Conservation (phyloP, 1,140 invertebrate species). For the Drosophila melanogaster region Release_6_plus_ISO1_MT NT_037436.4:19212001-19212500, state of each 20-base stretch:
- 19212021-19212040: too few relatives aligned
- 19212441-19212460: constrained; percentile 42
- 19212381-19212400: constrained; percentile 42
- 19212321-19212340: constrained; percentile 52
- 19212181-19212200: too few relatives aligned
- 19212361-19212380: constrained; percentile 48
- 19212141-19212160: too few relatives aligned
- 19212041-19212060: too few relatives aligned
- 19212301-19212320: constrained; percentile 33
- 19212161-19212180: too few relatives aligned
- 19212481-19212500: constrained; percentile 55
- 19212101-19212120: too few relatives aligned
- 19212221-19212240: not conserved
- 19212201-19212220: not conserved
- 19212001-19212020: not conserved
- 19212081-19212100: too few relatives aligned
- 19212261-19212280: constrained; percentile 16
- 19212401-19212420: constrained; percentile 63
- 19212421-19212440: constrained; percentile 63
- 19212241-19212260: constrained; percentile 1
- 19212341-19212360: constrained; percentile 73
- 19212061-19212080: too few relatives aligned
- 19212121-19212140: too few relatives aligned
- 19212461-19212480: constrained; percentile 77
- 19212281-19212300: constrained; percentile 4